Evolutionary conservation across 2,888 invertebrate species (phyloP).

Genomic region (Mythimna impura): DNA sequence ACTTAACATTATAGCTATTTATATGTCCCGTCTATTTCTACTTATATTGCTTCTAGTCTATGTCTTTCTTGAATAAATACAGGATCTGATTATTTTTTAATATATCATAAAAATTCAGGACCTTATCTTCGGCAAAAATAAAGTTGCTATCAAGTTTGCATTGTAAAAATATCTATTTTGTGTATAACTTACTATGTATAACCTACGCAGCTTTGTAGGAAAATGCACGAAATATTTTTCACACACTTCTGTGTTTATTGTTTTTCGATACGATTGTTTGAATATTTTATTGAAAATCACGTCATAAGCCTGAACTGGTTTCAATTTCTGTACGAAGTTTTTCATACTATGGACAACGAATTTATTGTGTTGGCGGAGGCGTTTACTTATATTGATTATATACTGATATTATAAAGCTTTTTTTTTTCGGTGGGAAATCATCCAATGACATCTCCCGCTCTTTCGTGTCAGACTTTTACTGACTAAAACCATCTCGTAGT

Average conservation of each 20-base stretch:
- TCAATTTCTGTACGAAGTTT: not conserved
- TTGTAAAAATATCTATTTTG: not conserved
- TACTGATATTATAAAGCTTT: no score
- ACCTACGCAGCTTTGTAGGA: not conserved
- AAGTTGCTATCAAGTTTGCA: slow-evolving; percentile 8
- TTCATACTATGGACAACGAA: slow-evolving; percentile 1
- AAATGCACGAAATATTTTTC: not conserved
- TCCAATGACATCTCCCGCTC: no score
- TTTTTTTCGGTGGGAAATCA: no score
- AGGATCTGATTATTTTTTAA: no score
- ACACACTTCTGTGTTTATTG: slow-evolving; percentile 9
- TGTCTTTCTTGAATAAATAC: not conserved
- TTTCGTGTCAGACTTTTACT: no score
- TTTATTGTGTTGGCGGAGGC: not conserved
- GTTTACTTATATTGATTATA: not conserved
- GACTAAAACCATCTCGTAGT: no score
- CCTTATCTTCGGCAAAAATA: slow-evolving; percentile 13
- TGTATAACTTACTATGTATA: no score
- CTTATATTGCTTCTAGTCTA: not conserved
- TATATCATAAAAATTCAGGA: slow-evolving; percentile 3
- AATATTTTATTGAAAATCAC: slow-evolving; percentile 13
- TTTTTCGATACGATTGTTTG: slow-evolving; percentile 7
- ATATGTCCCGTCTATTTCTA: not conserved
- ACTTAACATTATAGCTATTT: not conserved
- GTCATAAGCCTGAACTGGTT: slow-evolving; percentile 7